Percentiles rank a stretch among this genome's conserved stretches.
phyloP scores from a whole-genome alignment of 2,113 vertebrate genomes.

The Numenius arquata region DNA sequence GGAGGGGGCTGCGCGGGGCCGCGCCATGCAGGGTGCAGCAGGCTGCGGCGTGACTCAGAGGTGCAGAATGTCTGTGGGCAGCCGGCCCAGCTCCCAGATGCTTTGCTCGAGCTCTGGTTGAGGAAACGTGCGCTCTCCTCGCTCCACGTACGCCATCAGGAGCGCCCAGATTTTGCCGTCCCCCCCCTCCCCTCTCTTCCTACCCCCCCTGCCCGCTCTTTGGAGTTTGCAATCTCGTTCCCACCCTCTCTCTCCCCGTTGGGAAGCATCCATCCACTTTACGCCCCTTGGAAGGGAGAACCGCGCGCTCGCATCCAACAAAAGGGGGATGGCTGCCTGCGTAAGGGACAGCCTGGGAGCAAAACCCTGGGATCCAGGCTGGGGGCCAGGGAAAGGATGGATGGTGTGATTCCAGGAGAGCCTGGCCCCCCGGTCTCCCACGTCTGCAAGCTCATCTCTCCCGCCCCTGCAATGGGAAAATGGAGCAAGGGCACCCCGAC shows the following conservation, averaged over 20 bases:
- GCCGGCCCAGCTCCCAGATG: slow-evolving; percentile 59
- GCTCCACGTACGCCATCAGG: not conserved
- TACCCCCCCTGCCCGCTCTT: not conserved
- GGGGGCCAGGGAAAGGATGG: not conserved
- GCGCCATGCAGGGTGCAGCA: not conserved
- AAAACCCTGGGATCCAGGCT: not conserved
- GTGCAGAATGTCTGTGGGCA: slow-evolving; percentile 65
- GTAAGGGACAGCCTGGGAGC: not conserved
- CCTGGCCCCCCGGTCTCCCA: not conserved
- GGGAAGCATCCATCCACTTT: not conserved
- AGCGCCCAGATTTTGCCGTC: rapidly evolving
- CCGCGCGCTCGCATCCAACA: rapidly evolving
- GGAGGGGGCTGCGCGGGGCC: not conserved
- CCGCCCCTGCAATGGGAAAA: not conserved
- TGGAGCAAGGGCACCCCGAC: not conserved
- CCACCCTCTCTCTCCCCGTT: not conserved
- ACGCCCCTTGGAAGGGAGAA: not conserved
- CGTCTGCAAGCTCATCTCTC: not conserved
- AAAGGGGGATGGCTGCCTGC: not conserved
- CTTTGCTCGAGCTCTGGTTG: not conserved
- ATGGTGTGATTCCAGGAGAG: not conserved
- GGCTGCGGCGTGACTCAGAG: slow-evolving; percentile 44
- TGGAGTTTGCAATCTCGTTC: rapidly evolving
- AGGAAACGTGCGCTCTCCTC: not conserved
- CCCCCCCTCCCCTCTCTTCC: not conserved